Conservation (phyloP, 2,888 invertebrate species). For the Nemapogon koenigi region DNA sequence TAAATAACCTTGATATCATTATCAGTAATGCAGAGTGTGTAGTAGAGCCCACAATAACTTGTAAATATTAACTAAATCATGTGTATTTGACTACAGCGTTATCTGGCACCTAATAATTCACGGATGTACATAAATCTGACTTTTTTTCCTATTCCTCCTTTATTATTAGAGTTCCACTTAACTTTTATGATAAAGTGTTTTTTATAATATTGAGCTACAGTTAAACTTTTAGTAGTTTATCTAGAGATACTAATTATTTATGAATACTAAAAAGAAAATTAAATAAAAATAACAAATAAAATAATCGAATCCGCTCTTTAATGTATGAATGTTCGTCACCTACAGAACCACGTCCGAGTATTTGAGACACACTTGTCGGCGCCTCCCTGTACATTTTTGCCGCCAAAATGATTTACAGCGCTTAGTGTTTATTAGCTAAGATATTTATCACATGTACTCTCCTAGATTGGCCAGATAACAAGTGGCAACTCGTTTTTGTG, state of each 20-base stretch:
- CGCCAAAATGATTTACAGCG: conserved; percentile 10
- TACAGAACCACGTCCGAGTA: not conserved
- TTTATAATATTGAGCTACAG: not conserved
- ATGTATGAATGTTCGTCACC: not conserved
- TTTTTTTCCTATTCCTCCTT: conserved; percentile 2
- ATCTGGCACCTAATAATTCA: conserved; percentile 8
- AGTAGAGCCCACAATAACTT: conserved; percentile 4
- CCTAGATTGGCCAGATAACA: conserved; percentile 7
- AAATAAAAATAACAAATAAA: not conserved
- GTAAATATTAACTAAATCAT: conserved; percentile 9
- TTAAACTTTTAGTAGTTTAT: not conserved
- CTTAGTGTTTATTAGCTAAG: conserved; percentile 52
- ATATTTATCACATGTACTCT: conserved; percentile 39
- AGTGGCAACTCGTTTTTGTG: no score
- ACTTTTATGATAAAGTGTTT: no score
- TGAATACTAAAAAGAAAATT: not conserved
- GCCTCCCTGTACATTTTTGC: conserved; percentile 6
- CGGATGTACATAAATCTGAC: conserved; percentile 6
- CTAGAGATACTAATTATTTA: not conserved
- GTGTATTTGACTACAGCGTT: conserved; percentile 8
- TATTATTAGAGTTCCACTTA: no score
- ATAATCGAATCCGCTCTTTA: not conserved
- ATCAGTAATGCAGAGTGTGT: conserved; percentile 4
- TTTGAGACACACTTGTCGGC: not conserved
- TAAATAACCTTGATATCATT: conserved; percentile 2